phyloP scores from a whole-genome alignment of 2,113 vertebrate genomes.

The Dipodomys ordii region DNA sequence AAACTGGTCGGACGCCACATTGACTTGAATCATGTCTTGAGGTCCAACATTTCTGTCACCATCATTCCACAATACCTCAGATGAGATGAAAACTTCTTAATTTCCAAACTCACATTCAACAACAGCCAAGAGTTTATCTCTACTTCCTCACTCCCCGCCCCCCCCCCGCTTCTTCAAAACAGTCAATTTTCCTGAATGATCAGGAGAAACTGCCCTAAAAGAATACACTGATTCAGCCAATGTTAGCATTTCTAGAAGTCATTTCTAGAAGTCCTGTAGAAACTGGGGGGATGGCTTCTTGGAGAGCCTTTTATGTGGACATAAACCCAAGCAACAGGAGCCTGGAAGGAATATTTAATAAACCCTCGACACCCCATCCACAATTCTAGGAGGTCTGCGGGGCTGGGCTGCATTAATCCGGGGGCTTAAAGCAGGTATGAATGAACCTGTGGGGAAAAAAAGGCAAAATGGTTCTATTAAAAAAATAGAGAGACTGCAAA shows the following conservation, averaged over 20 bases:
- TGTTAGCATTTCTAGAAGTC: neutral
- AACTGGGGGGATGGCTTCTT: constrained; percentile 45
- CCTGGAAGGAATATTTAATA: constrained; percentile 17
- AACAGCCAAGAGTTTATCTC: neutral
- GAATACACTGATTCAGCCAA: constrained; percentile 45
- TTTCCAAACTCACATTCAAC: constrained; percentile 12
- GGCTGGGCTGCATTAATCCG: constrained; percentile 46
- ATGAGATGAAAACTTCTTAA: neutral
- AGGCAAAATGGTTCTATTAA: constrained; percentile 74
- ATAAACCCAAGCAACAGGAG: neutral
- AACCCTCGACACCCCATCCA: neutral
- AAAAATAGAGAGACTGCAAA: constrained; percentile 74
- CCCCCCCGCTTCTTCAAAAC: neutral
- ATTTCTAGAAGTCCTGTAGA: constrained; percentile 12
- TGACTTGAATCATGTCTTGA: neutral
- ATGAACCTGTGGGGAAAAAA: constrained; percentile 63
- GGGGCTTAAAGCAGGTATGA: constrained; percentile 59
- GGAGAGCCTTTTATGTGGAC: constrained; percentile 35
- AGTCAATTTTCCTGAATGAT: constrained; percentile 27
- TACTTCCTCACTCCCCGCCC: neutral
- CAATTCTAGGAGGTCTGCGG: constrained; percentile 29
- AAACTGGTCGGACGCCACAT: neutral
- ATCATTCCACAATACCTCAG: neutral
- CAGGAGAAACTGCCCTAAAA: constrained; percentile 31
- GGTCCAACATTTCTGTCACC: neutral